Evolutionary conservation across 2,888 invertebrate genomes (phyloP), one percentile per base, ranked within the genome.

Genomic region (Caenorhabditis sp.): DNA sequence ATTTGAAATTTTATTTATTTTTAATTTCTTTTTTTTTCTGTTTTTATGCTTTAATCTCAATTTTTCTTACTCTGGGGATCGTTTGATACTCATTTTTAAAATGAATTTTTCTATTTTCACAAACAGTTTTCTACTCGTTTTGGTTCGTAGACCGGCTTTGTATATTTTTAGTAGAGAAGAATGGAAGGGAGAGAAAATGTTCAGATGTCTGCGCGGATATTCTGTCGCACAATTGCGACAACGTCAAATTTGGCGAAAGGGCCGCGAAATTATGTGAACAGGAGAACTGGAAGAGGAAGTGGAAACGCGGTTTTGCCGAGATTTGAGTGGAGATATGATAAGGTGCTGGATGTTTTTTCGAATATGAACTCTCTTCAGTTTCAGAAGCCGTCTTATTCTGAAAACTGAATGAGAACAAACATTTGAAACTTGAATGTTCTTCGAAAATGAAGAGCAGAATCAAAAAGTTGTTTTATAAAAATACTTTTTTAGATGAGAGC

Each of bases 281-380:
- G 74, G 27, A 70, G 67, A 53, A 74, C 74, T 4, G 74, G 74
- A 54, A 59, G 74, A 54, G 70, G 69, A 7, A 63, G 67, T n/a
- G 74, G 74, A 21, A 74, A 74, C 31, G 59, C 74, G 3, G 70
- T 74, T 27, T 23, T 74, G 21, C n/a, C 70, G 27, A 53, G 70
- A 26, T 68, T 68, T 17, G 63, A 70, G 36, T 74, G 74, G 74
- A 59, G 74, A 59, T 66, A 70, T 43, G 64, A 64, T 14, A 74
- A 65, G 68, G 71, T 72, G 3, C 12, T 43, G n/a, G n/a, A n/a
- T n/a, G n/a, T n/a, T n/a, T n/a, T n/a, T n/a, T n/a, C n/a, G n/a
- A n/a, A n/a, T n/a, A n/a, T n/a, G n/a, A n/a, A n/a, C n/a, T n/a
- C n/a, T n/a, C n/a, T n/a, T n/a, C n/a, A n/a, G n/a, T n/a, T n/a